Evolutionary conservation across 2,113 vertebrate species (phyloP).

Genomic region (Podilymbus podiceps): DNA sequence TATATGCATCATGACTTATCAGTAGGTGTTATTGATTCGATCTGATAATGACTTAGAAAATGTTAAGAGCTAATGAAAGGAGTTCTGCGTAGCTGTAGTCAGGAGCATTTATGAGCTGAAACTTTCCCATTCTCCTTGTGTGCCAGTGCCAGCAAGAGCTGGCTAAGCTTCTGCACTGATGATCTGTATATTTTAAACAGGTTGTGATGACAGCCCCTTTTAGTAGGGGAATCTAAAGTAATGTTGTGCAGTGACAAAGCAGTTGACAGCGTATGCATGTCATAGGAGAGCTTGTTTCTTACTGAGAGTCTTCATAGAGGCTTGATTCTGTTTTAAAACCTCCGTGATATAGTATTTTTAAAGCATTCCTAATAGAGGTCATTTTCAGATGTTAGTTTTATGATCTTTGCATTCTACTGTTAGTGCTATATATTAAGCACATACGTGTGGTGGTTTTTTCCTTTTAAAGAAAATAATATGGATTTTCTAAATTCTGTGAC

Average conservation of each 20-base stretch:
- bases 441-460: neutral
- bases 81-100: neutral
- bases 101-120: fast-evolving
- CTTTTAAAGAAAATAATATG: neutral
- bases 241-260: neutral
- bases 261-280: neutral
- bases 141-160: neutral
- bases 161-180: neutral
- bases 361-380: neutral
- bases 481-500: neutral
- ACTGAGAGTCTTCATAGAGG: neutral
- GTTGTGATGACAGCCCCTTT: conserved; percentile 28
- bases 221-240: neutral
- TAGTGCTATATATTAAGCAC: neutral
- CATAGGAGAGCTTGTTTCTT: neutral
- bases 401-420: neutral
- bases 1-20: neutral
- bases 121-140: neutral
- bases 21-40: neutral
- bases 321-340: neutral
- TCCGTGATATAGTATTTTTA: neutral
- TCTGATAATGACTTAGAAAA: neutral
- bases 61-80: neutral
- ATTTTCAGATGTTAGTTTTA: neutral
- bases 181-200: neutral